phyloP scores from a whole-genome alignment of 2,797 vertebrate genomes.

The Sebastes vulpes region DNA sequence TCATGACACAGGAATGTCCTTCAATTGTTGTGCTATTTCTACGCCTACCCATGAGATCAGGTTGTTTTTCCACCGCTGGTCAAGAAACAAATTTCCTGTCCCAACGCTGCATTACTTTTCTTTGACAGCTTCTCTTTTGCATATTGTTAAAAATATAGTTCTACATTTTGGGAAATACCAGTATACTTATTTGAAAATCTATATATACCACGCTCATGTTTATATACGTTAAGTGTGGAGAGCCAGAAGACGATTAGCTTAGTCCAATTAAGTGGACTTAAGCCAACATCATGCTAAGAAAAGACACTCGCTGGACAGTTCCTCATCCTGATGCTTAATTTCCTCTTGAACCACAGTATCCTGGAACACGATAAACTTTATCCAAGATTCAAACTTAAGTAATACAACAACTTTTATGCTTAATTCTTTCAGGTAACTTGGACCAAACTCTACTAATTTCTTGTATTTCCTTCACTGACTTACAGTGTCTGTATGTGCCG shows the following conservation, averaged over 20 bases:
- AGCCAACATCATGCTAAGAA: neutral
- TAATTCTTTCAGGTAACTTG: neutral
- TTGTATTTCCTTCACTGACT: neutral
- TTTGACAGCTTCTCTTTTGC: neutral
- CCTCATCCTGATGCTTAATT: neutral
- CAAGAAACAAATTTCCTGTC: neutral
- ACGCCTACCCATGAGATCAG: too few species aligned
- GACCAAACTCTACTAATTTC: neutral
- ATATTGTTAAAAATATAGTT: neutral
- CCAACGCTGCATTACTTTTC: neutral
- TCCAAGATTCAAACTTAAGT: neutral
- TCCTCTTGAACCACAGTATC: neutral
- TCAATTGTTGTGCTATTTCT: too few species aligned
- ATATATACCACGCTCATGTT: neutral
- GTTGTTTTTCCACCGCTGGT: neutral
- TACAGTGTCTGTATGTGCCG: neutral
- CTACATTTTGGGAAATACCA: neutral
- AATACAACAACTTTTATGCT: neutral
- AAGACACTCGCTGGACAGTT: neutral
- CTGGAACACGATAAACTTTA: neutral
- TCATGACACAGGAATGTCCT: too few species aligned
- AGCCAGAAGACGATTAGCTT: neutral
- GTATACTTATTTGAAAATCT: neutral
- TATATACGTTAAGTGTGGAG: too few species aligned
- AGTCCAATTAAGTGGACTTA: neutral